A percentile compares a stretch with the other conserved stretches of the same genome.
phyloP scores from a whole-genome alignment of 1,140 invertebrate genomes.

The Grapholita molesta region DNA sequence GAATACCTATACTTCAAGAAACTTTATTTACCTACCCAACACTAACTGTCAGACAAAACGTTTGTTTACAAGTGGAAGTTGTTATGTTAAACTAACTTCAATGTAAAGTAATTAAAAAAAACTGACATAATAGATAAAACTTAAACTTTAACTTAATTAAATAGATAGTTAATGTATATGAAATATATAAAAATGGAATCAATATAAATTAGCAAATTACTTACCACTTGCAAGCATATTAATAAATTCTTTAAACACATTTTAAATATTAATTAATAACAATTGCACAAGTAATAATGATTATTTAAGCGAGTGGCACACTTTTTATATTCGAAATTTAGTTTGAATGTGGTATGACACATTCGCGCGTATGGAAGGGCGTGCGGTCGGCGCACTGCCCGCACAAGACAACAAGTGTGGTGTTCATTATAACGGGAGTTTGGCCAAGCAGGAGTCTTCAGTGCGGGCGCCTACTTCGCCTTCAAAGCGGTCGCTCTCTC shows the following conservation, averaged over 20 bases:
- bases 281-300: conserved; percentile 42
- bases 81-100: background rate
- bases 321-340: conserved; percentile 61
- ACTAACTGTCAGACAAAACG: background rate
- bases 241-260: conserved; percentile 59
- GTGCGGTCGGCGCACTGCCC: conserved; percentile 75
- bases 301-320: conserved; percentile 44
- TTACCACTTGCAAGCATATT: conserved; percentile 57
- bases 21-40: background rate
- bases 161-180: too few species aligned
- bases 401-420: conserved; percentile 67
- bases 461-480: conserved; percentile 51
- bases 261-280: conserved; percentile 39
- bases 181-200: background rate
- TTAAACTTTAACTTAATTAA: too few species aligned
- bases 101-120: background rate
- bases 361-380: conserved; percentile 71
- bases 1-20: background rate
- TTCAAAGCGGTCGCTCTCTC: conserved; percentile 36
- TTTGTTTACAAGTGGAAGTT: background rate
- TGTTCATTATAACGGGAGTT: conserved; percentile 77
- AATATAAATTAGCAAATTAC: conserved; percentile 25
- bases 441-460: conserved; percentile 59
- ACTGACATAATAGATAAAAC: too few species aligned
- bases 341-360: conserved; percentile 62